Evolutionary conservation across 2,888 invertebrate genomes (phyloP).

Genomic region (Drosophila lutescens): DNA sequence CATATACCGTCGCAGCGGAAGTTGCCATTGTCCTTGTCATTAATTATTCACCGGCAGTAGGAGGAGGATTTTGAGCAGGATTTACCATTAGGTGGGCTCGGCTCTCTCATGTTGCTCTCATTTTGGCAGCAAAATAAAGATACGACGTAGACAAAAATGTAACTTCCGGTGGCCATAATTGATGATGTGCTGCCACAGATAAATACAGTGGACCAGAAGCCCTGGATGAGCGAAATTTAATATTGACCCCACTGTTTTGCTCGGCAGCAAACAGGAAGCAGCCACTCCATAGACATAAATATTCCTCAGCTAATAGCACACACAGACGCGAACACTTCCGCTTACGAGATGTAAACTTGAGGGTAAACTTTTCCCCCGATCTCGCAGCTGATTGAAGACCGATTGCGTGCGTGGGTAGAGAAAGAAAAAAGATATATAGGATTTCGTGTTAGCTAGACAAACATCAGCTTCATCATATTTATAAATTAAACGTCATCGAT

Average conservation of each 20-base stretch:
- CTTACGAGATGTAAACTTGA: slow-evolving; percentile 47
- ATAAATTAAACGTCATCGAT: slow-evolving; percentile 75
- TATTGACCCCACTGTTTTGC: slow-evolving; percentile 23
- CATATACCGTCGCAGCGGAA: slow-evolving; percentile 28
- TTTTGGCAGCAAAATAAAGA: slow-evolving; percentile 59
- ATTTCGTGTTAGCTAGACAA: slow-evolving; percentile 23
- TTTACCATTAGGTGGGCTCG: slow-evolving; percentile 43
- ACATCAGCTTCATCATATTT: slow-evolving; percentile 68
- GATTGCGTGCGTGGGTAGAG: slow-evolving; percentile 24
- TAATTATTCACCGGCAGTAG: slow-evolving; percentile 65
- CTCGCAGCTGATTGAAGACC: slow-evolving; percentile 57
- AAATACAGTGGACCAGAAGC: slow-evolving; percentile 18
- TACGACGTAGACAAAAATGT: slow-evolving; percentile 59
- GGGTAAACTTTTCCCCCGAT: slow-evolving; percentile 35
- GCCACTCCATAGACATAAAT: slow-evolving; percentile 60
- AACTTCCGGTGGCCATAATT: slow-evolving; percentile 77
- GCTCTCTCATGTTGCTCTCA: slow-evolving; percentile 29
- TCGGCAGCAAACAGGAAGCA: slow-evolving; percentile 55
- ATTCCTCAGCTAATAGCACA: slow-evolving; percentile 60
- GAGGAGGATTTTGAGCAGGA: slow-evolving; percentile 24
- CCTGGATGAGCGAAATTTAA: slow-evolving; percentile 13
- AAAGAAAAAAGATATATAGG: neutral
- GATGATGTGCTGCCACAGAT: slow-evolving; percentile 60
- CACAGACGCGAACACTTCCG: slow-evolving; percentile 65
- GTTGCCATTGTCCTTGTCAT: slow-evolving; percentile 46